These are phyloP conservation scores for Gallinago jamesoni DNA, from an alignment of 2,113 vertebrate species.

Conservation along the genomic window DNA sequence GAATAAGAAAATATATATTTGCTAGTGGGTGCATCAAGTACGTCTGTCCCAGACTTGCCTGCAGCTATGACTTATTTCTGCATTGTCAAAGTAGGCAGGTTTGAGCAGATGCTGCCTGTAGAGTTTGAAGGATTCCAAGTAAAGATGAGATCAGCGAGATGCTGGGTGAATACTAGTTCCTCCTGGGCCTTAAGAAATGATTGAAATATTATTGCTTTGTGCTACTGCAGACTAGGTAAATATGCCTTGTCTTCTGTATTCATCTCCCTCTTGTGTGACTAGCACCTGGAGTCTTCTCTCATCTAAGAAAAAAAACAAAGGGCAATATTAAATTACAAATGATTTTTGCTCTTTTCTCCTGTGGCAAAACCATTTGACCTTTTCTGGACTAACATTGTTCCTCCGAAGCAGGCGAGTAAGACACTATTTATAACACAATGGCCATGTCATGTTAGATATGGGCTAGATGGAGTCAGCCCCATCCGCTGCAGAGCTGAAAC, in stretches of 20 bases:
- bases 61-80: neutral
- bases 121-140: neutral
- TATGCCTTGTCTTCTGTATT: neutral
- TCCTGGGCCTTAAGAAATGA: constrained; percentile 10
- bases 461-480: neutral
- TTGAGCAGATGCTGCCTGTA: neutral
- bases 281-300: neutral
- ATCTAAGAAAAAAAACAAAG: neutral
- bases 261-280: neutral
- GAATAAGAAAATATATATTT: neutral
- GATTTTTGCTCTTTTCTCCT: neutral
- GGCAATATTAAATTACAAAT: constrained; percentile 42
- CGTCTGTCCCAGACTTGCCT: neutral
- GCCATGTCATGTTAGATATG: constrained; percentile 29
- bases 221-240: neutral
- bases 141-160: neutral
- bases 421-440: constrained; percentile 56
- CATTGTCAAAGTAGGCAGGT: neutral
- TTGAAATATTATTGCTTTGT: constrained; percentile 44
- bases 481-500: neutral
- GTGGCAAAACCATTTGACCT: constrained; percentile 54
- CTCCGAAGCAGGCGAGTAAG: constrained; percentile 45
- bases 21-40: neutral
- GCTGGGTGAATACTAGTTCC: neutral
- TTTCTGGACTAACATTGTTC: constrained; percentile 38